These are phyloP conservation scores for Bufotes viridis DNA, from an alignment of 2,797 vertebrate species.

Conservation along the genomic window DNA sequence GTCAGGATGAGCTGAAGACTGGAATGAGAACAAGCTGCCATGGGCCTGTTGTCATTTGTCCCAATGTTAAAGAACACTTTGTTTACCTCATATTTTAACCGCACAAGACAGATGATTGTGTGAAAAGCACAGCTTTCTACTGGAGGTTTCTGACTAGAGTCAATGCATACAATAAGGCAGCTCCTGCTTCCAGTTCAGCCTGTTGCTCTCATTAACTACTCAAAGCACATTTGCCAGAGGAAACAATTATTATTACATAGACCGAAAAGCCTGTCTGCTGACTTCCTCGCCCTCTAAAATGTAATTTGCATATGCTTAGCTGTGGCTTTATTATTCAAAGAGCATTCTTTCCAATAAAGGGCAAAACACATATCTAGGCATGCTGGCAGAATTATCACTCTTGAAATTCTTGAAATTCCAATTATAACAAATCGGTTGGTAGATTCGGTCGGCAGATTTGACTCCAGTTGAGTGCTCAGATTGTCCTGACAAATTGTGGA, in stretches of 20 bases:
- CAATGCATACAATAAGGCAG: constrained; percentile 6
- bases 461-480: no score
- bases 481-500: no score
- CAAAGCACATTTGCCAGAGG: constrained; percentile 39
- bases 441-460: no score
- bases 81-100: constrained; percentile 19
- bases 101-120: constrained; percentile 35
- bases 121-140: neutral
- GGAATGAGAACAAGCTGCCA: constrained; percentile 69
- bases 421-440: no score
- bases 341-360: constrained; percentile 31
- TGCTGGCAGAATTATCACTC: neutral
- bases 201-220: constrained; percentile 38
- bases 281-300: constrained; percentile 27
- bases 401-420: no score
- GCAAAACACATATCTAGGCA: neutral
- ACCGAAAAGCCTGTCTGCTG: constrained; percentile 10
- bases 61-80: constrained; percentile 39
- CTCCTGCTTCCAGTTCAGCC: neutral
- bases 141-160: neutral
- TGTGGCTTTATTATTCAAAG: constrained; percentile 16
- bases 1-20: constrained; percentile 75
- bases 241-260: constrained; percentile 33
- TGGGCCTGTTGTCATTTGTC: constrained; percentile 64
- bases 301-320: constrained; percentile 38